phyloP scores from a whole-genome alignment of 2,797 vertebrate genomes.

The Pogoniulus pusillus region DNA sequence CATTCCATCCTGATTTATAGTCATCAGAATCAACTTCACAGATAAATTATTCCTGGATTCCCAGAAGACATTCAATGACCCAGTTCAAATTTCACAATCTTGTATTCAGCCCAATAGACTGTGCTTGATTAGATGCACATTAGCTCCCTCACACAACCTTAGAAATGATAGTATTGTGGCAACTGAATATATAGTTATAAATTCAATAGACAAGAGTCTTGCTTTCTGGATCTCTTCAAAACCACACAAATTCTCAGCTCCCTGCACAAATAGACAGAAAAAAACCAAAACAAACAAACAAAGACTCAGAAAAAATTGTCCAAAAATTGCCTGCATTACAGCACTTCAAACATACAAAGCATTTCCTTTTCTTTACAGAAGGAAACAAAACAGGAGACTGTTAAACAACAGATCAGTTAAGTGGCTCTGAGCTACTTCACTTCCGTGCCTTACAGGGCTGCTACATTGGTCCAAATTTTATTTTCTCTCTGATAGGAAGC shows the following conservation, averaged over 20 bases:
- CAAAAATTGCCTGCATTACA: not conserved
- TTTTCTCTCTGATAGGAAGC: not conserved
- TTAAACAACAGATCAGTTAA: not conserved
- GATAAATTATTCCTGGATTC: constrained; percentile 56
- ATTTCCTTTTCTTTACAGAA: not conserved
- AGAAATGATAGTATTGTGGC: not conserved
- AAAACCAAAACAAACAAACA: not conserved
- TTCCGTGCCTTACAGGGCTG: not conserved
- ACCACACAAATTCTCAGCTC: not conserved
- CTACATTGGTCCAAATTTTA: not conserved
- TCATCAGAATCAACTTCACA: constrained; percentile 34
- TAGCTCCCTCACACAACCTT: constrained; percentile 10
- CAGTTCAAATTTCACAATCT: constrained; percentile 65
- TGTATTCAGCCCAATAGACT: constrained; percentile 40
- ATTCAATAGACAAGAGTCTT: not conserved
- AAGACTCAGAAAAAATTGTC: not conserved
- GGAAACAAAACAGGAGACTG: not conserved
- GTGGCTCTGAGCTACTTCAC: not conserved
- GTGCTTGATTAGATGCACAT: constrained; percentile 60
- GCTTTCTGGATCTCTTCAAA: not conserved
- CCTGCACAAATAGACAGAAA: not conserved
- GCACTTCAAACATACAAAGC: not conserved
- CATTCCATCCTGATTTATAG: constrained; percentile 56
- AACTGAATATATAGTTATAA: not conserved
- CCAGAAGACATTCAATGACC: constrained; percentile 31